Evolutionary conservation across 1,140 invertebrate genomes (phyloP).

Genomic region (Oppia nitens): DNA sequence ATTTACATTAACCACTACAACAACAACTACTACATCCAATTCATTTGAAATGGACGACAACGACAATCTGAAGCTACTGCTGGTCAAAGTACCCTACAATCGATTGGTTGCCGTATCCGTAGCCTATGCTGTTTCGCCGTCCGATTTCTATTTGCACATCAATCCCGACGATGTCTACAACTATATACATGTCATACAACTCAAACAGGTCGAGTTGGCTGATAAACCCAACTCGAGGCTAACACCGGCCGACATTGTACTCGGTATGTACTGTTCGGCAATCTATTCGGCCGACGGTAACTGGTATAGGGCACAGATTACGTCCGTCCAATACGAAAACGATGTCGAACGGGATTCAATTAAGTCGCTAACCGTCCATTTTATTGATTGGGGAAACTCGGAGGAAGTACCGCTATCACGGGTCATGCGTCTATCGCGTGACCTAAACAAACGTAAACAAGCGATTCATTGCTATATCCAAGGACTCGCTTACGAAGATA

Average conservation of each 20-base stretch:
- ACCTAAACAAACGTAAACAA: not conserved
- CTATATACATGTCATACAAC: not conserved
- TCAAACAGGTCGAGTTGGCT: not conserved
- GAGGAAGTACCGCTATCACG: not conserved
- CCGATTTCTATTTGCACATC: not conserved
- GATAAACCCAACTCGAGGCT: not conserved
- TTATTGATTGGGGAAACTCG: not conserved
- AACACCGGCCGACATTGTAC: not conserved
- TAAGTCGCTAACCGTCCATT: not conserved
- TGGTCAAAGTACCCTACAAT: not conserved
- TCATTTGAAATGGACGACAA: not conserved
- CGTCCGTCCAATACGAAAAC: not conserved
- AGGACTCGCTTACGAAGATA: not conserved
- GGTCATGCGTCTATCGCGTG: not conserved
- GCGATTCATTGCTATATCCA: not conserved
- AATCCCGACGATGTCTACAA: not conserved
- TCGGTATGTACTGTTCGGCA: not conserved
- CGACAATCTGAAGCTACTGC: not conserved
- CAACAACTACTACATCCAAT: not conserved
- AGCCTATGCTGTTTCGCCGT: not conserved
- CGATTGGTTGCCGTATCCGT: not conserved
- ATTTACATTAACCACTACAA: not conserved
- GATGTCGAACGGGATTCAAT: not conserved
- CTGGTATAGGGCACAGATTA: not conserved
- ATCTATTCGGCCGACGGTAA: not conserved